Evolutionary conservation across 2,888 invertebrate genomes (phyloP).

Genomic region (Thecophora atra): DNA sequence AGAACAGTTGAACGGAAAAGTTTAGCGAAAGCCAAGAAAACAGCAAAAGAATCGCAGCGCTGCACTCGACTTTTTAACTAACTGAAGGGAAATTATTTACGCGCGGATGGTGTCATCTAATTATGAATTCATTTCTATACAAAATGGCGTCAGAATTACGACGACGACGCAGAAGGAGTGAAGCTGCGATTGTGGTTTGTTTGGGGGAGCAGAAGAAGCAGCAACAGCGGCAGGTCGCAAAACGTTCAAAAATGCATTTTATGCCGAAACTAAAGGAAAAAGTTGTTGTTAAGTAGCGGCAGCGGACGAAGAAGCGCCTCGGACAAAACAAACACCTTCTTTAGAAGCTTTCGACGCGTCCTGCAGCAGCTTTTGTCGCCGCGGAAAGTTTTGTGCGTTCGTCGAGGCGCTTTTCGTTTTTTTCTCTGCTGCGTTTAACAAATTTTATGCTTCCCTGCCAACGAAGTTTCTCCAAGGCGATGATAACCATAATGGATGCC

Average conservation of each 20-base stretch:
- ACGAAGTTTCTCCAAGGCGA: slow-evolving; percentile 62
- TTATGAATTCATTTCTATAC: slow-evolving; percentile 62
- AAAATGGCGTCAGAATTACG: slow-evolving; percentile 39
- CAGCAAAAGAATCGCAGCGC: slow-evolving; percentile 31
- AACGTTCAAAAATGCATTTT: slow-evolving; percentile 29
- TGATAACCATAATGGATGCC: slow-evolving; percentile 61
- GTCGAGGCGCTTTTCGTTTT: slow-evolving; percentile 8
- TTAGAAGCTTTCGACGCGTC: neutral
- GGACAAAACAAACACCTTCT: slow-evolving; percentile 38
- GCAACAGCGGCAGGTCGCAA: slow-evolving; percentile 14
- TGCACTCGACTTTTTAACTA: slow-evolving; percentile 49
- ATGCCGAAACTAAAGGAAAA: slow-evolving; percentile 17
- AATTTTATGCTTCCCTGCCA: slow-evolving; percentile 47
- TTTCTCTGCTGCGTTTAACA: slow-evolving; percentile 42
- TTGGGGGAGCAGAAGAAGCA: neutral
- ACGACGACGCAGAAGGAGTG: slow-evolving; percentile 26
- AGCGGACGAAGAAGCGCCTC: slow-evolving; percentile 22
- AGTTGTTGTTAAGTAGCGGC: slow-evolving; percentile 33
- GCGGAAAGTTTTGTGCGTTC: slow-evolving; percentile 34
- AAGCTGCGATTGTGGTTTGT: slow-evolving; percentile 13
- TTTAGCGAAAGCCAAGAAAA: slow-evolving; percentile 37
- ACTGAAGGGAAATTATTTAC: slow-evolving; percentile 63
- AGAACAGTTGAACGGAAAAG: slow-evolving; percentile 38
- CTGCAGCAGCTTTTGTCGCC: slow-evolving; percentile 24
- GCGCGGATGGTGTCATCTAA: slow-evolving; percentile 67